A percentile compares a stretch with the other conserved stretches of the same genome.
phyloP scores from a whole-genome alignment of 1,140 invertebrate species.

The Monomorium pharaonis region DNA sequence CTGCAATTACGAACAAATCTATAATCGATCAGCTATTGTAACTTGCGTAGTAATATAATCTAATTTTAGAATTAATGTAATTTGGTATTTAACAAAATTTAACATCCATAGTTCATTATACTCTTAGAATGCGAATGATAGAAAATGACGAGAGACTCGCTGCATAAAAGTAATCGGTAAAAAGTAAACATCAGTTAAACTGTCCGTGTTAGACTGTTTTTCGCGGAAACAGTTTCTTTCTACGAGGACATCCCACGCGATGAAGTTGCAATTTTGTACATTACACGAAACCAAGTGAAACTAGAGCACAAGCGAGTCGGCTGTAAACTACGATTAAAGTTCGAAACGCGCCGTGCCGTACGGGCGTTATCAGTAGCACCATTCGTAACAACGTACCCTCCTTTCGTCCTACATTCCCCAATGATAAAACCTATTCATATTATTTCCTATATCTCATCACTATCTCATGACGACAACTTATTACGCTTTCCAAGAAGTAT shows the following conservation, averaged over 20 bases:
- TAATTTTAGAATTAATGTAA: conserved; percentile 14
- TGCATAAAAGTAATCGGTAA: neutral
- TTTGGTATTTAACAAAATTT: neutral
- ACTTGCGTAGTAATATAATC: neutral
- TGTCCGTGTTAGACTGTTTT: neutral
- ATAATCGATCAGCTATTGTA: conserved; percentile 19
- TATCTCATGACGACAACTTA: conserved; percentile 20
- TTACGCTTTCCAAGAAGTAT: conserved; percentile 6
- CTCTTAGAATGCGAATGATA: neutral
- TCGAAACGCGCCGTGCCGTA: conserved; percentile 44
- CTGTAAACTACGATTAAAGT: conserved; percentile 69
- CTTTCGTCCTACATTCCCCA: conserved; percentile 38
- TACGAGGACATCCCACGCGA: conserved; percentile 13
- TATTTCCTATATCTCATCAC: conserved; percentile 33
- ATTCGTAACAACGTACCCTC: conserved; percentile 42
- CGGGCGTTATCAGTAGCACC: conserved; percentile 53
- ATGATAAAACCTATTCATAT: conserved; percentile 53
- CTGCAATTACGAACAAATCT: neutral
- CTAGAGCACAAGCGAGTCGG: conserved; percentile 37
- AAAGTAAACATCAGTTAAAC: neutral
- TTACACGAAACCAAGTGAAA: conserved; percentile 51
- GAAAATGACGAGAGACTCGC: no score
- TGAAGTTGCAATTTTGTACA: conserved; percentile 46
- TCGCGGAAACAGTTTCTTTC: neutral
- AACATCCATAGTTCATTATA: neutral